Evolutionary conservation across 2,797 vertebrate species (phyloP), one percentile per base, ranked within the genome.

Genomic region (Orestias chungarensis): DNA sequence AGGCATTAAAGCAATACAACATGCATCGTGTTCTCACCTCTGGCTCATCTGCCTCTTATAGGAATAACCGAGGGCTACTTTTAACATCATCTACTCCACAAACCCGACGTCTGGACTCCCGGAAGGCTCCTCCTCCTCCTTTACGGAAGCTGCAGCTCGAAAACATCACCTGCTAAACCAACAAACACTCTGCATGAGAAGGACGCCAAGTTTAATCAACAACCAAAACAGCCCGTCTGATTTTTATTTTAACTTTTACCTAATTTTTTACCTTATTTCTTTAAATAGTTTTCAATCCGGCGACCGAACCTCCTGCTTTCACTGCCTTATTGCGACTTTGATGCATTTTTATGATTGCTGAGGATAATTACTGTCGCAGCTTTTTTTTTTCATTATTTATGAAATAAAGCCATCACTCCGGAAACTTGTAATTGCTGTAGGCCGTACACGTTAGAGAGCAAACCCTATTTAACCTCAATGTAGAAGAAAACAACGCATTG

Each of bases 331-430:
- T 64, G 25, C 38, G 92, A 95, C 92, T 87, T 82, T 91, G 91
- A 94, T 93, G 92, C 88, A 91, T 95, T 95, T 95, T 91, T 94
- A 94, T 89, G 89, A 94, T 93, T 74, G 85, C 64, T 66, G 73
- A 93, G 77, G 85, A 85, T 92, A 92, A 90, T 94, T 94, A 95
- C 94, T 95, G 89, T 95, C 93, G 93, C 92, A 92, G 86, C 82
- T 50, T 95, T 95, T 95, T n/a, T n/a, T n/a, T n/a, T n/a, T n/a
- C n/a, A n/a, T n/a, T 95, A 95, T 98, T 97, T 96, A 96, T 94
- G 42, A 91, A 93, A 92, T 88, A 93, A 92, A 94, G 93, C 91
- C 94, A 92, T 93, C 91, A 95, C 94, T 93, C 95, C 92, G 88
- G 86, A 88, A 76, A 86, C 83, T 68, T 87, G 73, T 73, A 87